Percentiles rank a stretch among this genome's conserved stretches.
Conservation (phyloP, 2,888 invertebrate genomes). For the Drosophila mimetica region DNA sequence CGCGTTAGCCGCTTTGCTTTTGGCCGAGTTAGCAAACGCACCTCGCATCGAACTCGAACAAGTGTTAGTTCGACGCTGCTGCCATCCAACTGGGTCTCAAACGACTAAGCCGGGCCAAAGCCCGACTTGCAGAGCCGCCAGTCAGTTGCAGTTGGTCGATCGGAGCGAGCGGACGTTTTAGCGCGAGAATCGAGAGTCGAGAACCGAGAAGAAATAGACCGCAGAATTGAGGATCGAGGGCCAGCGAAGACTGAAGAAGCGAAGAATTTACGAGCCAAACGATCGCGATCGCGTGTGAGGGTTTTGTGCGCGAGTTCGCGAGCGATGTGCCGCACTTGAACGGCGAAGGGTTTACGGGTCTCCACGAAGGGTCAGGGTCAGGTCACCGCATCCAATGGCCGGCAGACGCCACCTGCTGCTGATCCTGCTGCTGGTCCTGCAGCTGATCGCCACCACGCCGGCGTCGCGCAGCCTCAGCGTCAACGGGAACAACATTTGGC, state of each 20-base stretch:
- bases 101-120: conserved; percentile 61
- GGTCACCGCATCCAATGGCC: conserved; percentile 58
- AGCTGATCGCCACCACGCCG: conserved; percentile 65
- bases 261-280: conserved; percentile 7
- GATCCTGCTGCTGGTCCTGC: conserved; percentile 62
- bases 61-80: conserved; percentile 52
- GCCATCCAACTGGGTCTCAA: conserved; percentile 74
- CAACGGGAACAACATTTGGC: conserved; percentile 63
- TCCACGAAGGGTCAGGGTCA: conserved; percentile 5
- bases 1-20: background rate
- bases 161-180: conserved; percentile 74
- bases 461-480: conserved; percentile 62
- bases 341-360: conserved; percentile 29
- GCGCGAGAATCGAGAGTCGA: conserved; percentile 50
- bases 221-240: conserved; percentile 9
- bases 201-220: conserved; percentile 33
- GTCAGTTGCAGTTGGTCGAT: conserved; percentile 78
- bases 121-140: conserved; percentile 70
- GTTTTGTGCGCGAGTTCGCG: conserved; percentile 43
- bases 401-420: conserved; percentile 63
- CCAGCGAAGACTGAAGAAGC: conserved; percentile 2
- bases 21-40: conserved; percentile 25
- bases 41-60: conserved; percentile 47
- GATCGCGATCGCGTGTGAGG: conserved; percentile 38
- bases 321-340: conserved; percentile 67